Conservation (phyloP, 2,888 invertebrate genomes). For the Prosapia bicincta region DNA sequence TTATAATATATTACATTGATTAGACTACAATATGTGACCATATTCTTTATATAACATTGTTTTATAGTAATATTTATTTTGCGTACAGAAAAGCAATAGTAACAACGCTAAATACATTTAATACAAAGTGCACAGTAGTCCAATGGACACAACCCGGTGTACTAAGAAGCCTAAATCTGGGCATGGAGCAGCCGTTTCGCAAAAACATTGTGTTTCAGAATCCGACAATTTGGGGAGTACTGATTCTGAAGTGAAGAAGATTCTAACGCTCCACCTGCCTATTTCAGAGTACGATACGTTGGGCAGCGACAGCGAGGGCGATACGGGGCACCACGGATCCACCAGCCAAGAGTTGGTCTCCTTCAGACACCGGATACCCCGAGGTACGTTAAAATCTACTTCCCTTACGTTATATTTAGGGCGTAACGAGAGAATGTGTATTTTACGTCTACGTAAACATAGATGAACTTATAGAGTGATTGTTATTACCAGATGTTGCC, state of each 20-base stretch:
- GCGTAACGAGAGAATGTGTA: too few relatives aligned
- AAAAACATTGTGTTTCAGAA: conserved; percentile 59
- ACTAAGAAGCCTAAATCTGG: too few relatives aligned
- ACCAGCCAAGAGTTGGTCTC: conserved; percentile 57
- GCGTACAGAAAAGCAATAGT: too few relatives aligned
- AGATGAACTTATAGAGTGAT: conserved; percentile 29
- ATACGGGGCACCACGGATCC: conserved; percentile 52
- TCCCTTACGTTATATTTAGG: too few relatives aligned
- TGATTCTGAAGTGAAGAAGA: conserved; percentile 93
- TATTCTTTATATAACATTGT: too few relatives aligned
- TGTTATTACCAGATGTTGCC: conserved; percentile 46
- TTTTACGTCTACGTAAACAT: too few relatives aligned
- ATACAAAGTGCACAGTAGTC: too few relatives aligned
- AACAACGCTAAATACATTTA: too few relatives aligned
- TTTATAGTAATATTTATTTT: too few relatives aligned
- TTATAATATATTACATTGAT: too few relatives aligned
- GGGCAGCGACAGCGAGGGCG: conserved; percentile 70
- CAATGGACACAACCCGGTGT: too few relatives aligned
- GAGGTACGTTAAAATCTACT: conserved; percentile 42
- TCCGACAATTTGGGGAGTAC: conserved; percentile 93
- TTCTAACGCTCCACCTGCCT: conserved; percentile 87
- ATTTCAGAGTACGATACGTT: conserved; percentile 90
- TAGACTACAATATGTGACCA: too few relatives aligned
- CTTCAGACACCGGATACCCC: conserved; percentile 51
- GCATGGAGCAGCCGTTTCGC: not conserved